Percentiles rank a stretch among this genome's conserved stretches.
phyloP scores from a whole-genome alignment of 2,888 invertebrate species.

The Corbicula japonica region DNA sequence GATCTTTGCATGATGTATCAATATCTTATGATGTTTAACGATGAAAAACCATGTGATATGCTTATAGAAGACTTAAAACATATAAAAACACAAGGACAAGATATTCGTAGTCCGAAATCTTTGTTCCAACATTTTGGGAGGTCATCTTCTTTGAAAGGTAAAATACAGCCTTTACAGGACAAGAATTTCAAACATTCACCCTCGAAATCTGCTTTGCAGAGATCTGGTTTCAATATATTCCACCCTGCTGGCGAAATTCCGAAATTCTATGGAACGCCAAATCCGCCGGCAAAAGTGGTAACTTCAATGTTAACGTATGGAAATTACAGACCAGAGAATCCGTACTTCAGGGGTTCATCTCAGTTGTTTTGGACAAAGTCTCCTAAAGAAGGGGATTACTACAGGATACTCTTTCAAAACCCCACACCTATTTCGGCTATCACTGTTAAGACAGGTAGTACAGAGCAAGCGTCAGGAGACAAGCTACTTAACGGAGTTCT shows the following conservation, averaged over 20 bases:
- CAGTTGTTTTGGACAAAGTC: conserved; percentile 6
- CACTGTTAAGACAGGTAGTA: conserved; percentile 6
- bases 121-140: conserved; percentile 58
- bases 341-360: neutral
- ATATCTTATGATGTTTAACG: conserved; percentile 51
- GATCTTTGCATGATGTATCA: conserved; percentile 43
- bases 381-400: neutral
- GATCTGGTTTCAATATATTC: neutral
- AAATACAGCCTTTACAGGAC: conserved; percentile 23
- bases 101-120: conserved; percentile 19
- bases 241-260: neutral
- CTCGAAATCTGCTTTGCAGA: neutral
- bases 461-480: neutral
- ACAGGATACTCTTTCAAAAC: neutral
- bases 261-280: neutral
- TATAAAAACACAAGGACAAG: conserved; percentile 38
- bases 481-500: conserved; percentile 2
- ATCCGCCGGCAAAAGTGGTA: neutral
- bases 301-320: neutral
- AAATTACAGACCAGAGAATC: neutral
- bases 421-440: neutral
- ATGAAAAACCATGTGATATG: conserved; percentile 51
- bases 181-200: conserved; percentile 3
- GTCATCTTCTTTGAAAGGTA: conserved; percentile 43
- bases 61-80: conserved; percentile 39